Evolutionary conservation across 1,140 invertebrate genomes (phyloP), one percentile per base, ranked within the genome.

Genomic region (Hesperophylax magnus): DNA sequence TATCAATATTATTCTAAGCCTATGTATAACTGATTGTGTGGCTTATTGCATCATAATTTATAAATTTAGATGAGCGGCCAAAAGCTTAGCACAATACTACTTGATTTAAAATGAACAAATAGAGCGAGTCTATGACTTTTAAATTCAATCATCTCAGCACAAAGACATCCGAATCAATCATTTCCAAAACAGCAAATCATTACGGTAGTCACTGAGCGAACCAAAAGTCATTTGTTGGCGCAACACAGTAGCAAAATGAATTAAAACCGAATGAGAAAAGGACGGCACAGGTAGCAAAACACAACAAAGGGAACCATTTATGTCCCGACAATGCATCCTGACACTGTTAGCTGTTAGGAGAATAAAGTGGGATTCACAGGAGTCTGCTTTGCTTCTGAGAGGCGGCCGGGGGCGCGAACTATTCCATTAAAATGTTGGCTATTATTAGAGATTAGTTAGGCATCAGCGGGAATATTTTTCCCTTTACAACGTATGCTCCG

Each of bases 391-490:
- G 9, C 5, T 58, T 61, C 60, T 20, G 60, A 61, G 60, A 61
- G 31, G 34, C 24, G 14, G 34, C 65, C 65, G 72, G 54, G 27
- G 56, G 54, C 56, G 56, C 72, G 39, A 58, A 60, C 22, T 52
- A 60, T 58, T 20, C 56, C 27, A 60, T 60, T 76, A 58, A 22
- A 54, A 20, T 78, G n/a, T 22, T 79, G 72, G 47, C 81, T 82
- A 79, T 79, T 82, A 82, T 82, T 82, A 79, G 47, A 67, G 77
- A 82, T 82, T 82, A 53, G 81, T 79, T 79, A 82, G 77, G 77
- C 76, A 65, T 39, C 80, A 71, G 15, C 65, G n/a, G 18, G 39
- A 77, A 63, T 47, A n/a, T 77, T 53, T 77, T 60, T 77, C 14
- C 39, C 39, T 14, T 47, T 14, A 47, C 1, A 52, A 52, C 18